A percentile compares a stretch with the other conserved stretches of the same genome.
These are phyloP conservation scores for Sipha flava DNA, from an alignment of 1,140 invertebrate species.

Conservation along the genomic window DNA sequence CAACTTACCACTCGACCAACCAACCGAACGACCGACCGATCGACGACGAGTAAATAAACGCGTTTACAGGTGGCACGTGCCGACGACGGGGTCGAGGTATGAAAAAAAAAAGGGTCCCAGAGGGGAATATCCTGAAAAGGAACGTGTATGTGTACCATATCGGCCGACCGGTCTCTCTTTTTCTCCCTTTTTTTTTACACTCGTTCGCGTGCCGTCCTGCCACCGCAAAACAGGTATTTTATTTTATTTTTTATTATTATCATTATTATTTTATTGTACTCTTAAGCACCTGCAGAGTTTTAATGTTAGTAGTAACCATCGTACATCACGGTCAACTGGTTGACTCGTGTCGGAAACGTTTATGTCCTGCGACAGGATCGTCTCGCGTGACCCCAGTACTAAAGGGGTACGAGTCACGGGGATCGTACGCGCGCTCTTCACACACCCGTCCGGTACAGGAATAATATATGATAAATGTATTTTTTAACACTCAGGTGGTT, in stretches of 20 bases:
- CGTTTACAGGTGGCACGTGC: constrained; percentile 23
- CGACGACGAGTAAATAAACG: background rate
- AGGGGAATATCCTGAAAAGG: constrained; percentile 15
- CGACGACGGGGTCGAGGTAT: background rate
- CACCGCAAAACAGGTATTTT: constrained; percentile 8
- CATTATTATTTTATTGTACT: background rate
- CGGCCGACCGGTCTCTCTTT: background rate
- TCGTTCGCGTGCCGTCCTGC: background rate
- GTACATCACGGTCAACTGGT: constrained; percentile 6
- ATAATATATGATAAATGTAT: background rate
- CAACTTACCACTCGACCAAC: background rate
- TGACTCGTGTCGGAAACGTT: background rate
- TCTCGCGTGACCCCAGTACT: background rate
- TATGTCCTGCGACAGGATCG: background rate
- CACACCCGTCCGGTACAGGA: background rate
- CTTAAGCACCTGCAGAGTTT: too few relatives aligned
- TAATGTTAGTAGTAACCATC: too few relatives aligned
- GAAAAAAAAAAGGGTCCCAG: constrained; percentile 14
- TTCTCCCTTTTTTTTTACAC: background rate
- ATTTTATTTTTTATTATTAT: background rate
- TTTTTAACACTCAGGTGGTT: background rate
- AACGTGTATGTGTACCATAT: too few relatives aligned
- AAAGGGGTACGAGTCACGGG: background rate
- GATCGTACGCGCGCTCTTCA: background rate
- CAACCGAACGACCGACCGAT: background rate